Conservation (phyloP, 2,113 vertebrate species). For the Rhinichthys klamathensis region DNA sequence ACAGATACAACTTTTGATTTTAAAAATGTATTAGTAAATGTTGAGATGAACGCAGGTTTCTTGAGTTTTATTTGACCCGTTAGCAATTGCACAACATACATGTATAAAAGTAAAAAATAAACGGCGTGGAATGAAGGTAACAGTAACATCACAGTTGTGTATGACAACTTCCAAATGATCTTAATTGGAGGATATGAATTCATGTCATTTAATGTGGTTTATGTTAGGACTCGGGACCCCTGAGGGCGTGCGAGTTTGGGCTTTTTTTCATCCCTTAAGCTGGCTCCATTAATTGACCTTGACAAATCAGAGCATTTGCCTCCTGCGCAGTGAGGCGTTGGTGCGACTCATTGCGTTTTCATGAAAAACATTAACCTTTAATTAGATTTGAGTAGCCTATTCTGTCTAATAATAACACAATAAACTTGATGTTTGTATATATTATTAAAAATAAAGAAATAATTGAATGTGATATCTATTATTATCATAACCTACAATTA, state of each 20-base stretch:
- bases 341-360: constrained; percentile 29
- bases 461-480: neutral
- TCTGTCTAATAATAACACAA: constrained; percentile 10
- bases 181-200: constrained; percentile 73
- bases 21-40: too few species aligned
- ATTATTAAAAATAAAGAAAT: neutral
- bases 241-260: constrained; percentile 53
- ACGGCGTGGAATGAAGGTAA: neutral
- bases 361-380: constrained; percentile 43
- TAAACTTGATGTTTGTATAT: neutral
- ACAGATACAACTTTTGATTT: too few species aligned
- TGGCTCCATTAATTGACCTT: constrained; percentile 78
- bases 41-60: too few species aligned
- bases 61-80: neutral
- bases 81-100: neutral
- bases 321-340: constrained; percentile 30
- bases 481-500: neutral
- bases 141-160: constrained; percentile 9
- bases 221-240: constrained; percentile 70
- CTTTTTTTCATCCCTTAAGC: constrained; percentile 60
- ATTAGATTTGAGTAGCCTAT: constrained; percentile 22
- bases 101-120: neutral
- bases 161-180: constrained; percentile 56
- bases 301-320: constrained; percentile 75
- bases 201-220: constrained; percentile 66